These are phyloP conservation scores for Malurus splendens DNA, from an alignment of 2,797 vertebrate genomes.

Conservation along the genomic window DNA sequence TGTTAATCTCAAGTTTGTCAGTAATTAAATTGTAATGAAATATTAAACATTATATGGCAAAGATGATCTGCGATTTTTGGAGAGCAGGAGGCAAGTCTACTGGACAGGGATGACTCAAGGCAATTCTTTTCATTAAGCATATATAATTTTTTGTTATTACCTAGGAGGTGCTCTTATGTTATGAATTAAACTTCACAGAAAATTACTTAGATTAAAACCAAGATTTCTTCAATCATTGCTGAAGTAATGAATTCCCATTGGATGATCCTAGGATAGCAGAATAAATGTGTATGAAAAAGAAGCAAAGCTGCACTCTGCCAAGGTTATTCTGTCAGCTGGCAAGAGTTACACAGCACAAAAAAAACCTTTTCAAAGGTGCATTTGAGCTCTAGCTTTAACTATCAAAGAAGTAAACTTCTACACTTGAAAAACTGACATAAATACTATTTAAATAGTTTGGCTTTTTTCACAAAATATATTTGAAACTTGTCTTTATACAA, in stretches of 20 bases:
- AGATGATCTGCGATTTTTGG: neutral
- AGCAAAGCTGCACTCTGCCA: neutral
- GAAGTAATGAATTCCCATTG: constrained; percentile 17
- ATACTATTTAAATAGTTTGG: neutral
- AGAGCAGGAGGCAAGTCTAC: neutral
- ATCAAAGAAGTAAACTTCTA: neutral
- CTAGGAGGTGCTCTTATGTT: neutral
- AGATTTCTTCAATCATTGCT: neutral
- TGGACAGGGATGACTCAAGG: neutral
- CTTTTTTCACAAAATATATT: neutral
- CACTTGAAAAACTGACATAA: neutral
- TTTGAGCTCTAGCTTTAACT: neutral
- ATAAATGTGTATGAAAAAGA: neutral
- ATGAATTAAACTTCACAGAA: constrained; percentile 23
- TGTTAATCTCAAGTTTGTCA: neutral
- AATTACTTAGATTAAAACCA: neutral
- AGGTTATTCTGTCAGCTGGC: neutral
- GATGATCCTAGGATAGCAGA: neutral
- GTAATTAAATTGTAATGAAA: neutral
- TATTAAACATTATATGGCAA: neutral
- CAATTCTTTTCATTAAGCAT: neutral
- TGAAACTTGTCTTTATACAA: neutral
- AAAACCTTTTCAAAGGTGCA: neutral
- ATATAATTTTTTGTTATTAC: neutral
- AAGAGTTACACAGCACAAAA: neutral